Base-by-base conservation (phyloP, 2,113 vertebrate genomes). In the Girardinichthys multiradiatus region DNA sequence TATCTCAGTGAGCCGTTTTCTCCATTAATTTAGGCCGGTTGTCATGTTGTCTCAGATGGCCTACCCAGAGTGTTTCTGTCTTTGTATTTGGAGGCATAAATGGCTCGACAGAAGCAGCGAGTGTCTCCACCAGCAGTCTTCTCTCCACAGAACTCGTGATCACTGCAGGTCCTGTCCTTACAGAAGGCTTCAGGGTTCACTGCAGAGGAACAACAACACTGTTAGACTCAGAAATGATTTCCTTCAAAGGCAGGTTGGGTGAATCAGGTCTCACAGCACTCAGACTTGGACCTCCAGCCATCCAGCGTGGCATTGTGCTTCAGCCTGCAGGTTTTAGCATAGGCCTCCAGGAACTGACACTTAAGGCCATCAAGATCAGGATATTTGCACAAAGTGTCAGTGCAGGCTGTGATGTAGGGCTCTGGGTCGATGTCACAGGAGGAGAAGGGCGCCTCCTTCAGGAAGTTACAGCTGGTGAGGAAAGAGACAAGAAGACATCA, bases 61-160 rank as follows among this genome's bases (percentile, higher is more conserved):
- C 0, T 76, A 84, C 84, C 77, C 1, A 76, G 48, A 33, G 42
- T 2, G 15, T 30, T 28, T 2, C 4, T 45, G 0, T 62, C n/a
- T 68, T 27, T 68, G 68, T 84, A 76, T 10, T 62, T 57, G 1
- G 71, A 75, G 19, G 76, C 84, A 54, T 78, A 82, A 35, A 75
- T 21, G 24, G 9, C 2, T 0, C 79, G 76, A n/a, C 84, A 89
- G 64, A 78, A 30, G 67, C 87, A 89, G 2, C 15, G 26, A 24
- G 24, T 33, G 24, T 62, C 17, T 17, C 71, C 58, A 0, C 12
- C 3, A 5, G 7, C 15, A 19, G 1, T 11, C 24, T 33, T 26
- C 37, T 70, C 4, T 29, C 66, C 79, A 4, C 81, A 88, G 54
- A 84, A 88, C 73, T 86, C 84, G 0, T 86, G 70, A n/a, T 31